Evolutionary conservation across 1,140 invertebrate genomes (phyloP).

Genomic region (Acromyrmex heyeri): DNA sequence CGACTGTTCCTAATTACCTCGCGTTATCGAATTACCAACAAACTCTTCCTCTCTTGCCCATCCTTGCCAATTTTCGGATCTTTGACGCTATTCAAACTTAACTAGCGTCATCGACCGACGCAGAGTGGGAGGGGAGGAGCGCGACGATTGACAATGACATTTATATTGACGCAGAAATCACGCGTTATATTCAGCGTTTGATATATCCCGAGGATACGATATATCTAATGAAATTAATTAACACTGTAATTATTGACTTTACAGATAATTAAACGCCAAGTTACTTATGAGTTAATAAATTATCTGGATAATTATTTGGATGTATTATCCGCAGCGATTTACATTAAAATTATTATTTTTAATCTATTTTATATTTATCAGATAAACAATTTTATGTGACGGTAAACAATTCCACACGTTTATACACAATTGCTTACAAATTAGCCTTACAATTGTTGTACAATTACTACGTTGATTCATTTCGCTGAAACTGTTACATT

Average conservation of each 20-base stretch:
- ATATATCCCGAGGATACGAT: constrained; percentile 34
- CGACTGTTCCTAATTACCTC: constrained; percentile 38
- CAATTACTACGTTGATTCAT: not conserved
- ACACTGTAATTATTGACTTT: constrained; percentile 58
- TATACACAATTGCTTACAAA: not conserved
- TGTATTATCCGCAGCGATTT: constrained; percentile 2
- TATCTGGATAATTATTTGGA: constrained; percentile 3
- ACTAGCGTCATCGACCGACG: not conserved
- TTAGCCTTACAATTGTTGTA: not conserved
- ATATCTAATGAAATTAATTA: constrained; percentile 62
- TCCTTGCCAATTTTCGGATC: not conserved
- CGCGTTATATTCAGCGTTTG: constrained; percentile 45
- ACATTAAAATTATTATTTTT: constrained; percentile 19
- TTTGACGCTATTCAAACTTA: not conserved
- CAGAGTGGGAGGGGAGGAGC: not conserved
- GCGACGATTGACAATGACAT: constrained; percentile 58
- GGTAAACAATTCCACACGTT: not conserved
- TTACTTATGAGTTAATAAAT: constrained; percentile 18
- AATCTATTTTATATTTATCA: constrained; percentile 2
- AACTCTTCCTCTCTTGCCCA: not conserved
- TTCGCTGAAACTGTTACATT: not conserved
- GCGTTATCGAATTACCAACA: constrained; percentile 8
- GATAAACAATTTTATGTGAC: constrained; percentile 7
- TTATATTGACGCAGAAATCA: constrained; percentile 42
- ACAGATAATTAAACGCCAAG: constrained; percentile 44